Base-by-base conservation (phyloP, 2,888 invertebrate genomes). In the Hemistola chrysoprasaria region DNA sequence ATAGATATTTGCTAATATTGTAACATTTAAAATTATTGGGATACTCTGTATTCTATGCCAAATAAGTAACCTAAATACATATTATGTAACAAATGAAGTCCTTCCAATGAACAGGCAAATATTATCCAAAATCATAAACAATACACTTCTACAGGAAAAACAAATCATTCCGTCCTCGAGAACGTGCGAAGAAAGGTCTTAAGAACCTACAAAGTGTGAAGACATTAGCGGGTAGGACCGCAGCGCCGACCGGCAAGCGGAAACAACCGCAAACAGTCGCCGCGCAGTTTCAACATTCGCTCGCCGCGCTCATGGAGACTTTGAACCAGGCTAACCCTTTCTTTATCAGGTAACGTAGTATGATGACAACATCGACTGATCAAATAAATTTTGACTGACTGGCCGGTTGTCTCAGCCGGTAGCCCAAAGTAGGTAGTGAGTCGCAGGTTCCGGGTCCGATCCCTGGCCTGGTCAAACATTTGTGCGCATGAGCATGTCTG, bases 261-360 rank as follows among this genome's bases (percentile, higher is more conserved):
- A 96, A 96, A 78, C 95, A 97, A 66, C 96, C 97, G 6, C 92
- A 97, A 68, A 98, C 98, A 0, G 98, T 98, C 1, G 95, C 97
- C 1, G 97, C 97, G 7, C 98, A 98, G 86, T 98, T 98, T 81
- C 95, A 97, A 79, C 95, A 95, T 79, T 97, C 97, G 30, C 88
- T 98, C 36, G 95, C 95, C 50, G 94, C 95, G 21, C 90, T 98
- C 26, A 98, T 98, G 97, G 96, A 96, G 63, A 97, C 98, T 0
- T 84, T 98, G 31, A 97, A 97, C 76, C 95, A 97, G 58, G 91
- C 91, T 2, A 91, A 90, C 59, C 91, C 90, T 0, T 91, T 90
- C 67, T 90, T 90, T 48, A 91, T 91, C 54, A 85, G 90, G 90
- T 88, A 59, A 24, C 33, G n/a, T n/a, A n/a, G n/a, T 43, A n/a